Evolutionary conservation across 2,888 invertebrate genomes (phyloP).

Genomic region (Ochropleura leucogaster): DNA sequence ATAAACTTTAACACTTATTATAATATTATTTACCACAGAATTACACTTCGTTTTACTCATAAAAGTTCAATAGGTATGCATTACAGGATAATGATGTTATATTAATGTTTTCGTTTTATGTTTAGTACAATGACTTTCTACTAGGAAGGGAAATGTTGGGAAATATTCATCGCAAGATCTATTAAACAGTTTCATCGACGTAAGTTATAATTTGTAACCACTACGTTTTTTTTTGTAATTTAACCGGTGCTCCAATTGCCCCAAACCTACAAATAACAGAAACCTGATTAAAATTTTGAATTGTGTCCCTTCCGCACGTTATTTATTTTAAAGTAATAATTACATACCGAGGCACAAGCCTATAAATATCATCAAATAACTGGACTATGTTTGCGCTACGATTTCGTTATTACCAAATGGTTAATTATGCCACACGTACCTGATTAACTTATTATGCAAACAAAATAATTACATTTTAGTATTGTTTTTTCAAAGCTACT

Average conservation of each 20-base stretch:
- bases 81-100: constrained; percentile 10
- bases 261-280: constrained; percentile 18
- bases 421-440: neutral
- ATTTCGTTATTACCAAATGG: constrained; percentile 11
- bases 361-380: constrained; percentile 27
- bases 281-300: constrained; percentile 10
- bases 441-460: neutral
- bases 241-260: constrained; percentile 14
- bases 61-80: neutral
- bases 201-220: constrained; percentile 71
- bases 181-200: constrained; percentile 72
- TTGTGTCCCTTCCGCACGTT: constrained; percentile 3
- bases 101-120: constrained; percentile 70
- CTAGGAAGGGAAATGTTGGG: constrained; percentile 84
- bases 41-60: neutral
- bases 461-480: neutral
- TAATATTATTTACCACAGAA: neutral
- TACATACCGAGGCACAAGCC: neutral
- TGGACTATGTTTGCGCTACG: constrained; percentile 3
- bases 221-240: constrained; percentile 15
- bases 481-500: neutral
- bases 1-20: neutral
- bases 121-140: constrained; percentile 87
- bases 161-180: constrained; percentile 84
- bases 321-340: constrained; percentile 19